Conservation (phyloP, 2,797 vertebrate genomes). For the Coccyzus lansbergi region DNA sequence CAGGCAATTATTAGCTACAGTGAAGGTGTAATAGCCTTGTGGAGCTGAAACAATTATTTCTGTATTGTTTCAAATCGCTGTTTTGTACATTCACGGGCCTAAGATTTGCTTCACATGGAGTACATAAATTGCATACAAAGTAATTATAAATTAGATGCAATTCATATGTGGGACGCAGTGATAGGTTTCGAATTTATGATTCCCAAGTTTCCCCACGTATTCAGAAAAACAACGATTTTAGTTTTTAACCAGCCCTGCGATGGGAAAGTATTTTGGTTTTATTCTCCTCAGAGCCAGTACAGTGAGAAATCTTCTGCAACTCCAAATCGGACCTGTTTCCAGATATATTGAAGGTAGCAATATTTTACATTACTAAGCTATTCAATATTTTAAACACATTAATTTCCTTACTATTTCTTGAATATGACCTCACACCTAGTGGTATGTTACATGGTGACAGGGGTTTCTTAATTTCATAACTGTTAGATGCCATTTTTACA, state of each 20-base stretch:
- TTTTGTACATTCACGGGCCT: constrained; percentile 53
- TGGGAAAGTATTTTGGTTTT: constrained; percentile 60
- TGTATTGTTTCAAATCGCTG: constrained; percentile 55
- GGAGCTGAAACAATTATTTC: constrained; percentile 57
- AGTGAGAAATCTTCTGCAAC: constrained; percentile 48
- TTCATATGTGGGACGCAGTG: neutral
- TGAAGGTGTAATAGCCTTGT: constrained; percentile 39
- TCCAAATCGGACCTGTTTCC: constrained; percentile 60
- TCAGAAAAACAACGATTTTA: constrained; percentile 68
- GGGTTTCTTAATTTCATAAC: constrained; percentile 76
- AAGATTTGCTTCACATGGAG: constrained; percentile 65
- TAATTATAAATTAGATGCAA: constrained; percentile 21
- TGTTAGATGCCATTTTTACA: constrained; percentile 76
- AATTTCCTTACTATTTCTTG: constrained; percentile 72
- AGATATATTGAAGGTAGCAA: constrained; percentile 64
- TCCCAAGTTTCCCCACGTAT: constrained; percentile 44
- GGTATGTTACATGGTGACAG: constrained; percentile 72
- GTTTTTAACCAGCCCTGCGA: constrained; percentile 59
- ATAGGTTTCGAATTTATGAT: constrained; percentile 55
- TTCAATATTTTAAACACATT: constrained; percentile 68
- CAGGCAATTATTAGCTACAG: constrained; percentile 54
- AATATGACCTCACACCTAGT: constrained; percentile 70
- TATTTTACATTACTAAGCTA: constrained; percentile 70
- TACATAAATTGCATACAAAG: constrained; percentile 17
- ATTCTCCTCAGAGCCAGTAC: constrained; percentile 56